Base-by-base conservation (phyloP, 2,113 vertebrate species). In the Ceyx cyanopectus region DNA sequence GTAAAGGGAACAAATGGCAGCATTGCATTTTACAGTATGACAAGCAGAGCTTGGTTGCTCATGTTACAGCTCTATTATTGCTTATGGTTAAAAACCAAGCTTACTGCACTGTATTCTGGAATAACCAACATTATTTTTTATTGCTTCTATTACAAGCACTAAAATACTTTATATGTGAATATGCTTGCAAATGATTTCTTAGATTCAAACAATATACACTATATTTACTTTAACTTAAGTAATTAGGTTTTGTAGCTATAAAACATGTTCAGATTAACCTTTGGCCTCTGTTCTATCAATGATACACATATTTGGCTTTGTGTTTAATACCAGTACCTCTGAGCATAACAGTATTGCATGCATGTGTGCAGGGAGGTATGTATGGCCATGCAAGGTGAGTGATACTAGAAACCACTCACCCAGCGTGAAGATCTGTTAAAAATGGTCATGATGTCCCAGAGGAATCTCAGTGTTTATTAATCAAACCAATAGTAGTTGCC, bases 111-210 rank as follows among this genome's bases (percentile, higher is more conserved):
- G 51, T 54, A 29, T 74, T 81, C 66, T 50, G 78, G 82, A 77
- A 91, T 77, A 95, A 66, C 53, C 58, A 93, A 66, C 60, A 68
- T 93, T 74, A 54, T 68, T 96, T 96, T 94, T 95, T 90, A 94
- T 94, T 72, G 92, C 41, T 90, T 91, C 92, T 79, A 54, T 81
- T 93, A 84, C 81, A 86, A 91, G 57, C 37, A 9, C 51, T 92
- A 75, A 90, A 94, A 91, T 73, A 88, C 37, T 69, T 81, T 27
- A 86, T 48, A 69, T 80, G 48, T 3, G 21, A 75, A 81, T 90
- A 78, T 67, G 61, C 56, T 77, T 70, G 48, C 72, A 90, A 70
- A 74, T 1, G 1, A 87, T 82, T 82, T 84, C 56, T 85, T 76
- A 62, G 16, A 56, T 48, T n/a, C 45, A 83, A 90, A 81, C 56